Percentiles rank a stretch among this genome's conserved stretches.
These are phyloP conservation scores for Mycteria americana DNA, from an alignment of 2,797 vertebrate species.

Conservation along the genomic window DNA sequence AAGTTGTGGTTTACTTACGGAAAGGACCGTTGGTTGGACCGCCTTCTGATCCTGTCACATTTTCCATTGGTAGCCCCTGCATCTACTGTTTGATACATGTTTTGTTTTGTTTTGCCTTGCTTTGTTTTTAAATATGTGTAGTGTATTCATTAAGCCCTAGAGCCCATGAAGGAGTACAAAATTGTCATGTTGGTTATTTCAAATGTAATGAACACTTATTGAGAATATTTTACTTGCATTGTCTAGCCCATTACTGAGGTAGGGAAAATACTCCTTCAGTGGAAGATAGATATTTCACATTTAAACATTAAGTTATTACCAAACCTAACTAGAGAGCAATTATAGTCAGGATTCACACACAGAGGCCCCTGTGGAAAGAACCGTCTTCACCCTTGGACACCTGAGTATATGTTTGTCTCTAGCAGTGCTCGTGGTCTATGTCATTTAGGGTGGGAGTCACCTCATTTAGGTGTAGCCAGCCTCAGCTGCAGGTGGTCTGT, in stretches of 20 bases:
- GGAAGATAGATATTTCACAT: neutral
- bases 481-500: neutral
- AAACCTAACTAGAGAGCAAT: neutral
- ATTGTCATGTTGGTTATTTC: neutral
- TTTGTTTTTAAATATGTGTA: neutral
- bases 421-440: neutral
- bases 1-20: constrained; percentile 86
- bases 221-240: neutral
- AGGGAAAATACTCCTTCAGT: neutral
- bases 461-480: neutral
- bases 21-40: constrained; percentile 91
- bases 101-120: neutral
- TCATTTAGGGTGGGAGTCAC: neutral
- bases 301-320: neutral
- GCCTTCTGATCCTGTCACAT: constrained; percentile 89
- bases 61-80: constrained; percentile 85
- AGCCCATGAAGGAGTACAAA: neutral
- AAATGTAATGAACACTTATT: neutral
- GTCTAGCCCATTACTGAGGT: neutral
- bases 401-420: neutral
- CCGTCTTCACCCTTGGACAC: neutral
- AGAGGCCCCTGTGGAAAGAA: neutral
- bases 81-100: neutral
- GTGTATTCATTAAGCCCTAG: neutral
- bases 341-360: neutral